Evolutionary conservation across 2,797 vertebrate species (phyloP), one percentile per base, ranked within the genome.

Genomic region (Amblyopsis hoosieri): DNA sequence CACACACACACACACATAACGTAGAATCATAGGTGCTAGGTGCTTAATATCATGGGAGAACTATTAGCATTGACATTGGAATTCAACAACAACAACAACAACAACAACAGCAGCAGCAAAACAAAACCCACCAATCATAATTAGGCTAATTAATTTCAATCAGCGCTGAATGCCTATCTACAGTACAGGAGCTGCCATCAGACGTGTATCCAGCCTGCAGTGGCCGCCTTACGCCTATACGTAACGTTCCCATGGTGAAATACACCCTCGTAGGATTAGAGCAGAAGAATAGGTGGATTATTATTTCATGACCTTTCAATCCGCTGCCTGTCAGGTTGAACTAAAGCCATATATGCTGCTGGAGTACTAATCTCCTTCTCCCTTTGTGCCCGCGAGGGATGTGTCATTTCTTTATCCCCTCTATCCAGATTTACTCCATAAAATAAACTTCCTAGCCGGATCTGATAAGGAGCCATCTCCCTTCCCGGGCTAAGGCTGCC

Each of bases 231-330:
- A 76, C 74, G 81, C 80, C 85, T 66, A 81, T 88, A 87, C 75
- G 23, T 29, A 29, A 29, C 23, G 86, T 89, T 89, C 87, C 87
- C 87, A 86, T 86, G 86, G 87, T 91, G 84, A 87, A 90, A 91
- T 85, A 88, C 89, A 90, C 87, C 89, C 90, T 90, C 85, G 75
- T 84, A 90, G 89, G 90, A 90, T 90, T 90, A 90, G 82, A 87
- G 84, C 64, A 54, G 85, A 88, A 91, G 86, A 91, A 91, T 83
- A 87, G 87, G 74, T 82, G 90, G 90, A 91, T 91, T 90, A 91
- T 90, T 89, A 89, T 91, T 91, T 90, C 87, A 90, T 91, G 90
- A 91, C 90, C 90, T 91, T 90, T 91, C 87, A 91, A 91, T 90
- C 90, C 82, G 76, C 87, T 90, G 87, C 85, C 90, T 91, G 89